Evolutionary conservation across 2,888 invertebrate species (phyloP).

Genomic region (Cheilosia soror): DNA sequence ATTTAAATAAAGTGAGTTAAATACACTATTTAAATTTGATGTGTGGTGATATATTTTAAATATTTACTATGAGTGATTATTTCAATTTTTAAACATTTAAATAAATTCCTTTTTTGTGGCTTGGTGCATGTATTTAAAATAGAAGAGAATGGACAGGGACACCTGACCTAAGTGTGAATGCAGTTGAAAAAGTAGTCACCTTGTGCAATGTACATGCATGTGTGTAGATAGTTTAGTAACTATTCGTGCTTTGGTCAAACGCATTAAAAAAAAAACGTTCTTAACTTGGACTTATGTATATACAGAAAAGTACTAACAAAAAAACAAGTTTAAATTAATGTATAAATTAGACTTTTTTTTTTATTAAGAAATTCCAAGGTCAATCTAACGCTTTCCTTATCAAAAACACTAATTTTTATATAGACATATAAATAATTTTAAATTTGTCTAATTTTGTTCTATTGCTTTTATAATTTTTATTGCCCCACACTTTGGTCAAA

Average conservation of each 20-base stretch:
- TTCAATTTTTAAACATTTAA: background rate
- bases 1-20: conserved; percentile 12
- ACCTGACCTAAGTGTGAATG: background rate
- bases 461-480: background rate
- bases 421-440: no score
- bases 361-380: background rate
- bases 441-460: no score
- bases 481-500: background rate
- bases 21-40: background rate
- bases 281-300: no score
- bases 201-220: background rate
- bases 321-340: background rate
- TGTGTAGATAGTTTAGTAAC: background rate
- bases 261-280: background rate
- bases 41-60: background rate
- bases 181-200: background rate
- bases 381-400: no score
- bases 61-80: background rate
- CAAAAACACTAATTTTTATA: no score
- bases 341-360: background rate
- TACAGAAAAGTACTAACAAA: background rate
- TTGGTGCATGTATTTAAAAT: background rate
- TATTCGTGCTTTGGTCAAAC: background rate
- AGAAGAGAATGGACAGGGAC: background rate
- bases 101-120: background rate